These are phyloP conservation scores for Merluccius polli DNA, from an alignment of 2,797 vertebrate species.

Conservation along the genomic window DNA sequence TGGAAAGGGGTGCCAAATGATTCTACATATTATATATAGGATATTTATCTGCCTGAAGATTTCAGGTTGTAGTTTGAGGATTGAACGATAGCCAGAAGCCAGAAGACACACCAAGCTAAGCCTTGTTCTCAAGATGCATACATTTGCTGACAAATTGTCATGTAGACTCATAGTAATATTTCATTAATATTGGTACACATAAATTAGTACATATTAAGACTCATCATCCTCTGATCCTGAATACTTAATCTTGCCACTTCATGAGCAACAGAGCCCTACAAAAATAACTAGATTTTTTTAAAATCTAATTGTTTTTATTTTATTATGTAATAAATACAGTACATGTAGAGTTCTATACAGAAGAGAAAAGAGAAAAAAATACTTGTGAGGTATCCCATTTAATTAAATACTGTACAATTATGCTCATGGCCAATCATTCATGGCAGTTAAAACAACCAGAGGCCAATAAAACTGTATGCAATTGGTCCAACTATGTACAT, in stretches of 20 bases:
- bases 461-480: background rate
- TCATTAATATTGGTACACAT: background rate
- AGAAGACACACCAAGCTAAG: background rate
- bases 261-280: background rate
- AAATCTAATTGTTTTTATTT: background rate
- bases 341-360: constrained; percentile 12
- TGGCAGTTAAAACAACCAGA: constrained; percentile 8
- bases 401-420: constrained; percentile 36
- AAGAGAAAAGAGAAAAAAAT: constrained; percentile 17
- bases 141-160: background rate
- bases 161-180: background rate
- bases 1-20: background rate
- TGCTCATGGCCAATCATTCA: constrained; percentile 22
- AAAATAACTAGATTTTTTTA: background rate
- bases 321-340: constrained; percentile 14
- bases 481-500: constrained; percentile 6
- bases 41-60: background rate
- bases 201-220: background rate
- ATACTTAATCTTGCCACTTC: background rate
- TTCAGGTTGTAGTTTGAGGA: background rate
- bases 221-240: background rate
- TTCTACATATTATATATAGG: background rate
- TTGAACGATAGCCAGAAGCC: background rate
- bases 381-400: constrained; percentile 17
- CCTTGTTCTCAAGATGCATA: background rate